A percentile compares a stretch with the other conserved stretches of the same genome.
Evolutionary conservation across 2,888 invertebrate genomes (phyloP).

Genomic region (Embidobia sp.): DNA sequence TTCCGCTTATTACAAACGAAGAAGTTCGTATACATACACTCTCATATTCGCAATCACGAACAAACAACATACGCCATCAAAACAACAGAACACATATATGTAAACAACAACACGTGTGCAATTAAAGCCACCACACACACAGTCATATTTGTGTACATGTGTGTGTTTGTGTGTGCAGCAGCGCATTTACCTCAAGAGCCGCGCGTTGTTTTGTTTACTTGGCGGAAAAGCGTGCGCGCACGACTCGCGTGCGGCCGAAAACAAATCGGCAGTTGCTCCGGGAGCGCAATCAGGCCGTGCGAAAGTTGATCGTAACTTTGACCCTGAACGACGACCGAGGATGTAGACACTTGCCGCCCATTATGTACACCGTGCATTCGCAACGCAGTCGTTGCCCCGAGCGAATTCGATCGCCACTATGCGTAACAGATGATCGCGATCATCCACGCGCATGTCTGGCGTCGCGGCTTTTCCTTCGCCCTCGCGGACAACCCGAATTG

Average conservation of each 20-base stretch:
- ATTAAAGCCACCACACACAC: background rate
- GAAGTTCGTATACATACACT: constrained; percentile 20
- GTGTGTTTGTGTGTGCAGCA: too few relatives aligned
- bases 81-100: too few relatives aligned
- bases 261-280: constrained; percentile 68
- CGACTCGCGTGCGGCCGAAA: constrained; percentile 49
- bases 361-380: constrained; percentile 33
- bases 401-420: constrained; percentile 45
- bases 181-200: constrained; percentile 12
- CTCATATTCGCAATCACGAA: background rate
- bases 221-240: constrained; percentile 13
- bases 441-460: constrained; percentile 35
- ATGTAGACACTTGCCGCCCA: constrained; percentile 60
- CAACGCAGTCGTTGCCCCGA: constrained; percentile 42
- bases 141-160: background rate
- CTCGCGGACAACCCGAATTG: too few relatives aligned
- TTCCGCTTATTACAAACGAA: constrained; percentile 44
- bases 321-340: constrained; percentile 65
- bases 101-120: too few relatives aligned
- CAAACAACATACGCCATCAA: background rate
- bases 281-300: constrained; percentile 67
- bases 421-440: constrained; percentile 47
- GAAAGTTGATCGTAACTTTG: constrained; percentile 68
- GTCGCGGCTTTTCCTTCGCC: constrained; percentile 7
- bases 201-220: constrained; percentile 29